Evolutionary conservation across 2,113 vertebrate species (phyloP).

Genomic region (Cavia aperea): DNA sequence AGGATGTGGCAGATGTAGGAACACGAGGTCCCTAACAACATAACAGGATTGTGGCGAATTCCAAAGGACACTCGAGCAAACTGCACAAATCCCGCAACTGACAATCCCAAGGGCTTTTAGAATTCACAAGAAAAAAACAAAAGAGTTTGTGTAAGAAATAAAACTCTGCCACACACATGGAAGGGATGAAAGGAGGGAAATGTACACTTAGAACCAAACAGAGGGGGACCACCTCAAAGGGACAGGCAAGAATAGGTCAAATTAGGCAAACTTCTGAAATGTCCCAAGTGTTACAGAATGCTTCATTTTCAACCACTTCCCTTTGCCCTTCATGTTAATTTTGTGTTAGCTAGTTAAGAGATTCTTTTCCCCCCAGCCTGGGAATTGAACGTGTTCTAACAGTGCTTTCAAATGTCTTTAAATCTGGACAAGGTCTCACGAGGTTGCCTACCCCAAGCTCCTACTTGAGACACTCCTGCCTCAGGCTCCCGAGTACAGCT

Average conservation of each 20-base stretch:
- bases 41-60: slow-evolving; percentile 4
- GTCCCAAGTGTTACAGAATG: neutral
- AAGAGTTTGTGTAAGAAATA: neutral
- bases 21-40: neutral
- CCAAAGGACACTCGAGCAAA: neutral
- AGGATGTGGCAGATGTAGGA: neutral
- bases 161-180: neutral
- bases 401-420: neutral
- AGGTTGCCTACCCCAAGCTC: neutral
- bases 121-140: neutral
- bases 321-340: neutral
- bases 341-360: neutral
- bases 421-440: neutral
- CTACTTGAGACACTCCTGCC: neutral
- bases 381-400: neutral
- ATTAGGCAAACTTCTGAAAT: neutral
- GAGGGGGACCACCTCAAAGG: neutral
- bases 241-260: neutral
- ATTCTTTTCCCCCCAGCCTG: neutral
- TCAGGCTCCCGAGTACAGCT: neutral
- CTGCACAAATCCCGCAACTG: neutral
- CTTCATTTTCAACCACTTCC: neutral
- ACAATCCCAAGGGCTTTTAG: neutral
- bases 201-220: neutral
- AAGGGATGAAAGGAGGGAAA: neutral